Evolutionary conservation across 2,888 invertebrate species (phyloP).

Genomic region (Petrophora chlorosata): DNA sequence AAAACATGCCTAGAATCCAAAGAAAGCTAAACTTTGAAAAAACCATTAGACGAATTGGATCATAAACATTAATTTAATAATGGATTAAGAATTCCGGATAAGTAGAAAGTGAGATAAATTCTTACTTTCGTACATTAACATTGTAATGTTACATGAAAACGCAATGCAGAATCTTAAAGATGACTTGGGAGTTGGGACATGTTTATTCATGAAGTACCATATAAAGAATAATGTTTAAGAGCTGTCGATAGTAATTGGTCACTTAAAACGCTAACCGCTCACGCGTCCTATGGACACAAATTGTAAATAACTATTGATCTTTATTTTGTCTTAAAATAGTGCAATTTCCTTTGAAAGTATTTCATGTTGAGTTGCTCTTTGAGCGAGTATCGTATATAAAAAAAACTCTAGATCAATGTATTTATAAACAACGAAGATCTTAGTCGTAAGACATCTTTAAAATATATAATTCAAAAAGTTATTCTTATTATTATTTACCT

Average conservation of each 20-base stretch:
- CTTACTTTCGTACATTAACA: constrained; percentile 29
- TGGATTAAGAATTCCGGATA: constrained; percentile 22
- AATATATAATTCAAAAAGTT: too few species aligned
- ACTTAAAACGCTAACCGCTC: constrained; percentile 1
- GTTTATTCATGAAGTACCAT: constrained; percentile 22
- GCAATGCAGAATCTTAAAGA: constrained; percentile 12
- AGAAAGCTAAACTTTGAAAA: constrained; percentile 19
- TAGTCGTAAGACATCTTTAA: too few species aligned
- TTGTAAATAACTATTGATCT: too few species aligned
- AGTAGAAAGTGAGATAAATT: constrained; percentile 27
- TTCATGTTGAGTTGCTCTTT: too few species aligned
- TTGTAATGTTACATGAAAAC: constrained; percentile 36
- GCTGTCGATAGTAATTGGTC: constrained; percentile 5
- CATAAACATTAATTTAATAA: constrained; percentile 29
- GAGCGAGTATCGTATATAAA: too few species aligned
- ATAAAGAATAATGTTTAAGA: constrained; percentile 16
- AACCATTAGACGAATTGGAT: constrained; percentile 19
- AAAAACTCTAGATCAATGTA: too few species aligned
- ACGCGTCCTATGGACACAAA: too few species aligned
- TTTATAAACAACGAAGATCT: too few species aligned
- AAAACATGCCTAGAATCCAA: constrained; percentile 18
- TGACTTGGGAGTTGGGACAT: constrained; percentile 7
- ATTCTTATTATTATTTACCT: too few species aligned
- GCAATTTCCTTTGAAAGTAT: too few species aligned
- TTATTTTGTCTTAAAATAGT: too few species aligned